These are phyloP conservation scores for Aphrophora alni DNA, from an alignment of 2,888 invertebrate species.

Conservation along the genomic window DNA sequence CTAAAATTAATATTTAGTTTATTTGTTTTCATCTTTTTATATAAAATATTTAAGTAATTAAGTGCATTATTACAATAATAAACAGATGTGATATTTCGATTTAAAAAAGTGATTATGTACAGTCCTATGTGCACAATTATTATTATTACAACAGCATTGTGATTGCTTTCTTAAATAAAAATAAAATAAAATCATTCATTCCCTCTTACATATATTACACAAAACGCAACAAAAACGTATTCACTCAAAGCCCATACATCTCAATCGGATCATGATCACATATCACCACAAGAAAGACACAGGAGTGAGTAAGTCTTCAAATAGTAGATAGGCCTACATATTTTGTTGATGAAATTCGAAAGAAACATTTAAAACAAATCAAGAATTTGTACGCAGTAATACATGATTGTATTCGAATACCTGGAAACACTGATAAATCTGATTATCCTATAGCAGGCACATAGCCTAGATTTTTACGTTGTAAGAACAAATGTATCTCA, in stretches of 20 bases:
- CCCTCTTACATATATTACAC: constrained; percentile 1
- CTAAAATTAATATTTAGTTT: constrained; percentile 23
- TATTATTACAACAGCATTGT: constrained; percentile 7
- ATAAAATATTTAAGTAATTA: constrained; percentile 30
- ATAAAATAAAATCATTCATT: constrained; percentile 33
- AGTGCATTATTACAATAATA: constrained; percentile 3
- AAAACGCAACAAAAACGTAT: not conserved
- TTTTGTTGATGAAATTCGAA: constrained; percentile 31
- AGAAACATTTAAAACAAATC: constrained; percentile 27
- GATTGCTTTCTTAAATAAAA: constrained; percentile 23
- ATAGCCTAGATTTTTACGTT: constrained; percentile 71
- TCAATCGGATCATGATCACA: constrained; percentile 31
- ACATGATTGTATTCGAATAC: not conserved
- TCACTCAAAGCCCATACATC: not conserved
- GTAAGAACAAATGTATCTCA: constrained; percentile 86
- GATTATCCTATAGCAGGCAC: constrained; percentile 59
- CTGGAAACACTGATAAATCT: not conserved
- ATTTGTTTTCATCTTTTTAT: constrained; percentile 28
- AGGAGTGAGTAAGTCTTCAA: constrained; percentile 51
- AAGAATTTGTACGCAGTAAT: constrained; percentile 34
- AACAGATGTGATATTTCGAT: constrained; percentile 11
- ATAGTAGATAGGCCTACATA: constrained; percentile 49
- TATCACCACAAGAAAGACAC: constrained; percentile 51
- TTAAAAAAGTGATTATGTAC: constrained; percentile 37
- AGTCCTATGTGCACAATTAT: constrained; percentile 39